Base-by-base conservation (phyloP, 2,797 vertebrate genomes). In the Pseudomugil tenellus region DNA sequence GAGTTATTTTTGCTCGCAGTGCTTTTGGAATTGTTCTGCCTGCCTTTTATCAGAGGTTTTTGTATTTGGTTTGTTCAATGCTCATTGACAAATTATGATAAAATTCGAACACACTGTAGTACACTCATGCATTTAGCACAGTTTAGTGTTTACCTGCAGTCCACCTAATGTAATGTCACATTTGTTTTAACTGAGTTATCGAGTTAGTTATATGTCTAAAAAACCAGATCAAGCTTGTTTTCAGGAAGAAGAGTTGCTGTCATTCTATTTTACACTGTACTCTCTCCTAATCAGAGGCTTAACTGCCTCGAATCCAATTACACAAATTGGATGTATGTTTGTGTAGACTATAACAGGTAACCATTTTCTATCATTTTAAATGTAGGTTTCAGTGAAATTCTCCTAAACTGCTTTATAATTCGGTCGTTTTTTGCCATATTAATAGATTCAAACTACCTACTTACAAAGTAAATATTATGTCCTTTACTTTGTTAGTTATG, bases 251-350 rank as follows among this genome's bases (percentile, higher is more conserved):
- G 41, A 62, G 49, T 70, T 70, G 53, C 77, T 66, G 82, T 80
- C 62, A 65, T 73, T 89, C 76, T 84, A 72, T 85, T 91, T 87
- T 91, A 83, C 76, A 49, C 84, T 72, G 72, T 68, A 87, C 84
- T 88, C 85, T 92, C 83, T 79, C 79, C 73, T 91, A 90, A 92
- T 90, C 89, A 62, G 65, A 69, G 70, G 76, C 83, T 92, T 92
- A 91, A 82, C 84, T 63, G 64, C 77, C 65, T 85, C 59, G 54
- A 89, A 93, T 88, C 90, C 90, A 89, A 76, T 93, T 91, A 89
- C 35, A 56, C 51, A 91, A 87, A 93, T 89, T 82, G 90, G 89
- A 92, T 92, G 67, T 80, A 79, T 80, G 62, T 77, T 80, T 82
- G 81, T 70, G 61, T 68, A 16, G 19, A 76, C 84, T 83, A 84